Conservation (phyloP, 2,888 invertebrate species). For the Dryobotodes eremita region DNA sequence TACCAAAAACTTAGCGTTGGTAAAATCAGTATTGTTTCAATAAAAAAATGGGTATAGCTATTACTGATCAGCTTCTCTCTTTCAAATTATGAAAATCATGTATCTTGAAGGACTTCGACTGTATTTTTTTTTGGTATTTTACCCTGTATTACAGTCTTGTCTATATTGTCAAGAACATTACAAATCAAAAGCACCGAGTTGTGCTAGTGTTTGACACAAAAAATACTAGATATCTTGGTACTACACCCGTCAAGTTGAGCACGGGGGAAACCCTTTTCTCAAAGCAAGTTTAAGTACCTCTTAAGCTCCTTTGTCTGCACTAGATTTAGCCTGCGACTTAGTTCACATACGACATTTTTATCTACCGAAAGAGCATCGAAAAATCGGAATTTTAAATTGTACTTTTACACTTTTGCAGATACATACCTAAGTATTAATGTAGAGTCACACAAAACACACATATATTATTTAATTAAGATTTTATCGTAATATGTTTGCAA, state of each 20-base stretch:
- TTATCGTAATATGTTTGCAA: no score
- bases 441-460: not conserved
- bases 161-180: not conserved
- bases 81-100: not conserved
- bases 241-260: not conserved
- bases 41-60: not conserved
- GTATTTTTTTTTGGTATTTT: not conserved
- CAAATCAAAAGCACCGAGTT: not conserved
- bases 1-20: not conserved
- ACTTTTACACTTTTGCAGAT: not conserved
- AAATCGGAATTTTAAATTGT: no score
- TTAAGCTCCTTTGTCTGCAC: slow-evolving; percentile 26
- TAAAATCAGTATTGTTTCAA: not conserved
- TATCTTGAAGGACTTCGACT: not conserved
- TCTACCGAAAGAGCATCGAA: no score
- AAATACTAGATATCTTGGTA: not conserved
- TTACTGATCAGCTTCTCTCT: not conserved
- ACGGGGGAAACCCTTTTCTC: slow-evolving; percentile 3
- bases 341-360: slow-evolving; percentile 1
- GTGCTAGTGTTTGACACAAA: not conserved
- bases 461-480: not conserved
- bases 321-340: slow-evolving; percentile 1
- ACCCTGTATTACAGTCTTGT: not conserved
- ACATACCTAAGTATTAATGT: not conserved
- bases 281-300: slow-evolving; percentile 7